A percentile compares a stretch with the other conserved stretches of the same genome.
phyloP scores from a whole-genome alignment of 2,888 invertebrate genomes.

The Trissolcus japonicus region DNA sequence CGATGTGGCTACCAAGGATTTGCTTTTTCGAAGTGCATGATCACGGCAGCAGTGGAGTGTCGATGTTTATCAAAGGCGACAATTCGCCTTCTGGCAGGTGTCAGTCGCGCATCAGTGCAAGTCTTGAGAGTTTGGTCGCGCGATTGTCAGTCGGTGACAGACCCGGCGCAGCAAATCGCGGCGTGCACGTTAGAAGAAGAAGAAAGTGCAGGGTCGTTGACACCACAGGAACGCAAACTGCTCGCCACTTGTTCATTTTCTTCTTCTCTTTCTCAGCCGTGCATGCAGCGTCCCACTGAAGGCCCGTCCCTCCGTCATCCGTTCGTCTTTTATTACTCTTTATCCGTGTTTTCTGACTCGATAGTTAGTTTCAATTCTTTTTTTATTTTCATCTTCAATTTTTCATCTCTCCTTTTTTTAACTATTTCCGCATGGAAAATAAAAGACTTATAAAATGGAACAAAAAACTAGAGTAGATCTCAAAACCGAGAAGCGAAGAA shows the following conservation, averaged over 20 bases:
- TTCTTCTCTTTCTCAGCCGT: slow-evolving; percentile 51
- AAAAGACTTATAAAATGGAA: no score
- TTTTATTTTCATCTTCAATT: slow-evolving; percentile 16
- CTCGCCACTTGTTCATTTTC: slow-evolving; percentile 63
- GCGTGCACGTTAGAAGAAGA: slow-evolving; percentile 25
- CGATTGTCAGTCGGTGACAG: slow-evolving; percentile 46
- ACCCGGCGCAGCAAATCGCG: slow-evolving; percentile 27
- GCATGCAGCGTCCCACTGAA: slow-evolving; percentile 3
- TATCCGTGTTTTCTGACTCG: slow-evolving; percentile 39
- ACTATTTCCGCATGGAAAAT: no score
- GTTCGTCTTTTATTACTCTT: slow-evolving; percentile 30
- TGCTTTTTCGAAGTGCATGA: neutral
- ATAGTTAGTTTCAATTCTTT: slow-evolving; percentile 36
- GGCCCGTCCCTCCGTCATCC: slow-evolving; percentile 15
- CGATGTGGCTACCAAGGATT: no score
- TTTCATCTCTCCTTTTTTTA: neutral
- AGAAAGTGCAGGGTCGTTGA: slow-evolving; percentile 67
- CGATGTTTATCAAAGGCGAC: slow-evolving; percentile 37
- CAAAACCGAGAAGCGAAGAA: no score
- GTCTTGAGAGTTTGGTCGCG: slow-evolving; percentile 45
- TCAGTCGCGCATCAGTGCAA: slow-evolving; percentile 41
- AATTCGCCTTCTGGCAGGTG: slow-evolving; percentile 44
- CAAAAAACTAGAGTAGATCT: no score
- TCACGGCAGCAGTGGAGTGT: neutral
- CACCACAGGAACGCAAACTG: slow-evolving; percentile 69